Evolutionary conservation across 1,140 invertebrate species (phyloP).

Genomic region (Atopsyche davidsoni): DNA sequence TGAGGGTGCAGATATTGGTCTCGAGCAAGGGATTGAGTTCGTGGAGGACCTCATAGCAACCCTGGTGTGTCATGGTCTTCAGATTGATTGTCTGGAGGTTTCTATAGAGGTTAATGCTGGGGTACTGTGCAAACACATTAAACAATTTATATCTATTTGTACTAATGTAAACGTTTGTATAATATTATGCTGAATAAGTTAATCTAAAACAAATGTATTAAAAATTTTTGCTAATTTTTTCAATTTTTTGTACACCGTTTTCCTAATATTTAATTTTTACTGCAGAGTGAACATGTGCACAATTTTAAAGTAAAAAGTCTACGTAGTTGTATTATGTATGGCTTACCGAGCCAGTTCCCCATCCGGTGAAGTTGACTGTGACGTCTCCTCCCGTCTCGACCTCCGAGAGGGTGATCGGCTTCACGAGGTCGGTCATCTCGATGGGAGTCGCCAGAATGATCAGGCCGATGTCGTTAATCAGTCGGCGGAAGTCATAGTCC

Average conservation of each 20-base stretch:
- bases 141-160: too few relatives aligned
- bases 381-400: slow-evolving; percentile 35
- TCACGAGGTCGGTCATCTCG: slow-evolving; percentile 40
- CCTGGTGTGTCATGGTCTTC: slow-evolving; percentile 36
- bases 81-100: slow-evolving; percentile 44
- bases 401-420: slow-evolving; percentile 39
- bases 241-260: too few relatives aligned
- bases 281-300: too few relatives aligned
- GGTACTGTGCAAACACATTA: slow-evolving; percentile 39
- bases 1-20: slow-evolving; percentile 55
- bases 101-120: slow-evolving; percentile 36
- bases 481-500: too few relatives aligned
- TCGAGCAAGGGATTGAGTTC: slow-evolving; percentile 34
- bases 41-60: slow-evolving; percentile 34
- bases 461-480: slow-evolving; percentile 53
- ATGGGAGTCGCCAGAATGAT: slow-evolving; percentile 41
- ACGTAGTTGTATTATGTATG: too few relatives aligned
- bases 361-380: slow-evolving; percentile 43
- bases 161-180: too few relatives aligned
- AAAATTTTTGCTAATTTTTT: too few relatives aligned
- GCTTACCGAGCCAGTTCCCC: slow-evolving; percentile 46
- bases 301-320: too few relatives aligned
- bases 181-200: too few relatives aligned
- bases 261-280: too few relatives aligned
- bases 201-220: too few relatives aligned